Conservation (phyloP, 2,888 invertebrate genomes). For the Hypolimnas misippus region DNA sequence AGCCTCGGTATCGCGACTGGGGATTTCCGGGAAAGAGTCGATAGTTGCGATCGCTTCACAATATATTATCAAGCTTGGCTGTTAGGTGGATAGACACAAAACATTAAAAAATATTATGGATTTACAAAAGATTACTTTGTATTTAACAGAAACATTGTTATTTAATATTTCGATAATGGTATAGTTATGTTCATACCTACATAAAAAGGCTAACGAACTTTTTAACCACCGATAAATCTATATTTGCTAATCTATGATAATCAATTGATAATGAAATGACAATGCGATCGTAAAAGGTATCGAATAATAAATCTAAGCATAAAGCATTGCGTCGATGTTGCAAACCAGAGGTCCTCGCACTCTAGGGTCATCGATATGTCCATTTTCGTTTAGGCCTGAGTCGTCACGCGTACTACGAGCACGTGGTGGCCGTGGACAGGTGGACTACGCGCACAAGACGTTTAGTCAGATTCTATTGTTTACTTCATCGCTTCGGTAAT, state of each 20-base stretch:
- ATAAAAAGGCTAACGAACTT: conserved; percentile 2
- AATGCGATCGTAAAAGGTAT: background rate
- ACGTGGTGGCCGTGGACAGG: conserved; percentile 54
- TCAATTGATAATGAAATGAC: background rate
- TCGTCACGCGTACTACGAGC: conserved; percentile 50
- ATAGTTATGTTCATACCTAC: too few species aligned
- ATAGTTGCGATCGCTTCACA: background rate
- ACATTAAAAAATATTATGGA: too few species aligned
- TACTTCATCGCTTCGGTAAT: conserved; percentile 27
- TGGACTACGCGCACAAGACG: conserved; percentile 27
- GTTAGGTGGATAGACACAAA: background rate
- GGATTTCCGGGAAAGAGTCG: background rate
- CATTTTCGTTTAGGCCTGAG: background rate
- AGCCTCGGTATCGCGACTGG: conserved; percentile 5
- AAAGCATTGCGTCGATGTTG: background rate
- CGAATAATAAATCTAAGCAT: background rate
- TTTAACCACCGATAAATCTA: background rate
- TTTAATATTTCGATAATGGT: too few species aligned
- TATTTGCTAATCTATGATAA: conserved; percentile 3
- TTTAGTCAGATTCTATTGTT: conserved; percentile 44
- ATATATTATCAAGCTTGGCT: background rate
- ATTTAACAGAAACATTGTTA: too few species aligned
- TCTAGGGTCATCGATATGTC: conserved; percentile 7
- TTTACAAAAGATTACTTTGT: too few species aligned
- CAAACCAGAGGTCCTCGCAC: conserved; percentile 1